These are phyloP conservation scores for Caenorhabditis plicata DNA, from an alignment of 2,888 invertebrate genomes.

Conservation along the genomic window DNA sequence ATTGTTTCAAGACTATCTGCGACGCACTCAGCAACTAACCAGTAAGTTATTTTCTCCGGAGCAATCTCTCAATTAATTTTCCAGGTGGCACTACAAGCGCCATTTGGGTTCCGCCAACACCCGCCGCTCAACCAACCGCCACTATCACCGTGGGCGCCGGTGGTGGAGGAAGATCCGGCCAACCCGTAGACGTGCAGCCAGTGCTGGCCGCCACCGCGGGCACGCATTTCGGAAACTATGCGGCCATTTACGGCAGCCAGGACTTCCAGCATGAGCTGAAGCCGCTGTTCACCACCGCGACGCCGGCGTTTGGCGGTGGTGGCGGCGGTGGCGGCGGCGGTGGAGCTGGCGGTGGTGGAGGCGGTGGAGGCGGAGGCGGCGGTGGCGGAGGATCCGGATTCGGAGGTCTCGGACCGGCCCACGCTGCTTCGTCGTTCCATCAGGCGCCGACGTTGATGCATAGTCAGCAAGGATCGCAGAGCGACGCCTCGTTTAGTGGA, in stretches of 20 bases:
- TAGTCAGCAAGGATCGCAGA: conserved; percentile 21
- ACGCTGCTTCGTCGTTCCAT: conserved; percentile 25
- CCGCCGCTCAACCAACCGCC: conserved; percentile 43
- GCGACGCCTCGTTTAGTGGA: conserved; percentile 30
- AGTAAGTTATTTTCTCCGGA: conserved; percentile 16
- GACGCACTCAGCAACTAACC: conserved; percentile 24
- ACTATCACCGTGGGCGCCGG: conserved; percentile 60
- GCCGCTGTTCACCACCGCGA: conserved; percentile 37
- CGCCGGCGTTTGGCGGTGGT: conserved; percentile 36
- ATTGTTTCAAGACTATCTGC: conserved; percentile 40
- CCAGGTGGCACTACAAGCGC: too few relatives aligned
- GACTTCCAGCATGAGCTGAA: conserved; percentile 69
- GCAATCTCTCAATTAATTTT: too few relatives aligned
- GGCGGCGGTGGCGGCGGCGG: conserved; percentile 33
- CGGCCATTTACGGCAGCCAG: conserved; percentile 56
- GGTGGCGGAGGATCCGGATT: conserved; percentile 32
- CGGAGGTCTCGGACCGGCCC: conserved; percentile 33
- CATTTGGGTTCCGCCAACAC: conserved; percentile 25
- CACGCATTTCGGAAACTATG: conserved; percentile 46
- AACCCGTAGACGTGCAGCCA: conserved; percentile 45
- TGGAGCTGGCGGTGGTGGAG: conserved; percentile 33
- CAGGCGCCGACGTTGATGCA: conserved; percentile 42
- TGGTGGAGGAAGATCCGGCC: conserved; percentile 72
- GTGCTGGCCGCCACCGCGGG: conserved; percentile 50
- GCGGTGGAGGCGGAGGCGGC: conserved; percentile 34